Evolutionary conservation across 2,888 invertebrate species (phyloP).

Genomic region (Andrena bucephala): DNA sequence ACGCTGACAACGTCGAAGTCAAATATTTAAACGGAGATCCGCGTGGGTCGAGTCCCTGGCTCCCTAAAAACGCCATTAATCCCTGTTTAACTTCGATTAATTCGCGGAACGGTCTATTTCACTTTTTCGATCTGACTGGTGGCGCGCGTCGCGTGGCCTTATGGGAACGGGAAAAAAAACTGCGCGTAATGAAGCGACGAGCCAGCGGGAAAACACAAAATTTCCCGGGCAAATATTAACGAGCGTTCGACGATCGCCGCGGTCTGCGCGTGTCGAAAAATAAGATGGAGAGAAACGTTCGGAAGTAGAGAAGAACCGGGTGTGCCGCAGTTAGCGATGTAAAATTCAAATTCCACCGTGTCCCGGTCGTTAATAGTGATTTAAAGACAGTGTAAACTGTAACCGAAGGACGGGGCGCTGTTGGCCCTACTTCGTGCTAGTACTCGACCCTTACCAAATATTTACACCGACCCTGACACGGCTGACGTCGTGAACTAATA

Average conservation of each 20-base stretch:
- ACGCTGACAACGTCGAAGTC: slow-evolving; percentile 62
- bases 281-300: not conserved
- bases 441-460: slow-evolving; percentile 66
- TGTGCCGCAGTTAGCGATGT: not conserved
- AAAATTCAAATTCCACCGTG: slow-evolving; percentile 26
- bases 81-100: slow-evolving; percentile 70
- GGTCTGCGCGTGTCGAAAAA: not conserved
- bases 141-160: not conserved
- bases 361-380: slow-evolving; percentile 29
- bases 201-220: not conserved
- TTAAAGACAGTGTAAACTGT: slow-evolving; percentile 46
- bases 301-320: not conserved
- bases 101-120: slow-evolving; percentile 49
- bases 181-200: not conserved
- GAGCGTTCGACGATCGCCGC: not conserved
- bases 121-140: slow-evolving; percentile 14
- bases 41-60: slow-evolving; percentile 30
- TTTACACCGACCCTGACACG: slow-evolving; percentile 67
- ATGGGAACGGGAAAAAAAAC: not conserved
- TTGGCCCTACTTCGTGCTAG: slow-evolving; percentile 34
- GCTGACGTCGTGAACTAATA: slow-evolving; percentile 70
- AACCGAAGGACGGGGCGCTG: slow-evolving; percentile 29
- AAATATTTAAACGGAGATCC: slow-evolving; percentile 70
- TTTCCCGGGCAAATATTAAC: not conserved
- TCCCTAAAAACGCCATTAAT: slow-evolving; percentile 69